These are phyloP conservation scores for Mesocricetus auratus DNA, from an alignment of 2,113 vertebrate species.

Conservation along the genomic window DNA sequence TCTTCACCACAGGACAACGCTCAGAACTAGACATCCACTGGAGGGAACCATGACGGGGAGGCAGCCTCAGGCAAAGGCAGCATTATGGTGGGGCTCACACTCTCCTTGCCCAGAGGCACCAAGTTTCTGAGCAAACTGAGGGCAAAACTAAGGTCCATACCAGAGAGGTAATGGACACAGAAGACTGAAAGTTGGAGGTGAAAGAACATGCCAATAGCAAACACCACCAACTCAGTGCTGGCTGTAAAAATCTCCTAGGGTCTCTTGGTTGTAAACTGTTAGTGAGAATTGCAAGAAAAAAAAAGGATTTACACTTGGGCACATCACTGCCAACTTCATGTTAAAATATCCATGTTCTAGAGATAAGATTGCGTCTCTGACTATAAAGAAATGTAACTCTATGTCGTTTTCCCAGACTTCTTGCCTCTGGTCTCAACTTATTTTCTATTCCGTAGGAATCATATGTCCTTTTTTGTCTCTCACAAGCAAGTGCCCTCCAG, in stretches of 20 bases:
- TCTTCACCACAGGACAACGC: not conserved
- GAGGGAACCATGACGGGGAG: not conserved
- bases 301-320: not conserved
- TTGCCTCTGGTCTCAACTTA: not conserved
- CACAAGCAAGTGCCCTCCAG: constrained; percentile 19
- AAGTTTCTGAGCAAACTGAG: not conserved
- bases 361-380: not conserved
- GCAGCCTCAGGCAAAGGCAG: too few species aligned
- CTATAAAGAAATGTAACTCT: not conserved
- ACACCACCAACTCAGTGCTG: accelerated
- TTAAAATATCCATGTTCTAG: not conserved
- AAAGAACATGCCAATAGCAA: not conserved
- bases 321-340: not conserved
- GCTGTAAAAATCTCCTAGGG: not conserved
- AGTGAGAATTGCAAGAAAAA: not conserved
- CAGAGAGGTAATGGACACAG: not conserved
- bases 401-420: not conserved
- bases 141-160: not conserved
- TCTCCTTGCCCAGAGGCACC: accelerated
- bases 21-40: not conserved
- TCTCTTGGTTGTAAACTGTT: not conserved
- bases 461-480: not conserved
- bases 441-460: not conserved
- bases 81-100: accelerated
- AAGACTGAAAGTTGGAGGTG: not conserved